phyloP scores from a whole-genome alignment of 2,888 invertebrate species.

The Xestoiulus laeticollis region DNA sequence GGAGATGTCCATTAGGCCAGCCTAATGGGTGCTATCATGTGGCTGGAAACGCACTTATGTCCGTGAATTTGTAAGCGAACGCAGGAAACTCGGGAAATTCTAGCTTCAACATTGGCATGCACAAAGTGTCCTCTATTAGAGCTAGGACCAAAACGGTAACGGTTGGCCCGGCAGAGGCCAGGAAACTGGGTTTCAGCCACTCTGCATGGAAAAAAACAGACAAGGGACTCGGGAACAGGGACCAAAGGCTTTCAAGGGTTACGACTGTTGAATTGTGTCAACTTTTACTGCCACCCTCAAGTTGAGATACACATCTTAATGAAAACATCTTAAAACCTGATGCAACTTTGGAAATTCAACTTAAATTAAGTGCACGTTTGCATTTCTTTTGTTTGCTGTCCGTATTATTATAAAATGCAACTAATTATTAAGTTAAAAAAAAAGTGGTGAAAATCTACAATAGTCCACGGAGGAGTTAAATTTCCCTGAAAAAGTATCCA shows the following conservation, averaged over 20 bases:
- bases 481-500: too few relatives aligned
- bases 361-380: too few relatives aligned
- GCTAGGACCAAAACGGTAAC: not conserved
- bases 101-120: not conserved
- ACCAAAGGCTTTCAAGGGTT: not conserved
- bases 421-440: too few relatives aligned
- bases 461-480: too few relatives aligned
- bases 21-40: not conserved
- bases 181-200: not conserved
- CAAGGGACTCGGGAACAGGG: not conserved
- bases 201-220: conserved; percentile 2
- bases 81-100: not conserved
- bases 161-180: conserved; percentile 18
- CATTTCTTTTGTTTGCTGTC: too few relatives aligned
- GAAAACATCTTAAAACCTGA: too few relatives aligned
- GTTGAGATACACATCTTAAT: not conserved
- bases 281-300: not conserved
- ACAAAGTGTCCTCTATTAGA: not conserved
- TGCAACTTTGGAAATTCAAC: too few relatives aligned
- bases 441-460: too few relatives aligned
- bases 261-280: conserved; percentile 1
- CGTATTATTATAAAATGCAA: too few relatives aligned
- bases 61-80: not conserved
- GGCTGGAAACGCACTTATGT: not conserved
- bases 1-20: not conserved